These are phyloP conservation scores for Chaetophractus vellerosus DNA, from an alignment of 2,797 vertebrate genomes.

Conservation along the genomic window DNA sequence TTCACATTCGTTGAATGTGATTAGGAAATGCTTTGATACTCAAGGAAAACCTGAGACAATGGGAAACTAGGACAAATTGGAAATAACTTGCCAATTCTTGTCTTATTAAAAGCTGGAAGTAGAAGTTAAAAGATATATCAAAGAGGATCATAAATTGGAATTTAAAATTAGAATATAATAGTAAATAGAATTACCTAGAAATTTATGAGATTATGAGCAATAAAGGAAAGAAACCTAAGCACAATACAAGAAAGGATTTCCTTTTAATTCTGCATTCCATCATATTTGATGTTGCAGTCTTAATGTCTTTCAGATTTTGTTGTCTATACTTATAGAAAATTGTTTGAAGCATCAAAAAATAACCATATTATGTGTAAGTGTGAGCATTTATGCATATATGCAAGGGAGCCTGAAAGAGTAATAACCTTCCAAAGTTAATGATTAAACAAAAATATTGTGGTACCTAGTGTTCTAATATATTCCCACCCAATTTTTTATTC, in stretches of 20 bases:
- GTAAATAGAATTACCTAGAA: slow-evolving; percentile 47
- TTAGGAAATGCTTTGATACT: slow-evolving; percentile 65
- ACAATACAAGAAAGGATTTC: slow-evolving; percentile 30
- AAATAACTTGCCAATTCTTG: slow-evolving; percentile 60
- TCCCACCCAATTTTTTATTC: not conserved
- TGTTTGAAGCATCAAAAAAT: not conserved
- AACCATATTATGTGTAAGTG: not conserved
- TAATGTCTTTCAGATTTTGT: not conserved
- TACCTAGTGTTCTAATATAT: not conserved
- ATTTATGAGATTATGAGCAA: slow-evolving; percentile 46
- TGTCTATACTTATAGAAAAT: not conserved
- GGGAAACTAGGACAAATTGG: slow-evolving; percentile 1
- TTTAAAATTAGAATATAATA: slow-evolving; percentile 40
- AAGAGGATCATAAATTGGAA: slow-evolving; percentile 1
- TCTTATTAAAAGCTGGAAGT: slow-evolving; percentile 41
- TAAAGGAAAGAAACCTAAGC: slow-evolving; percentile 26
- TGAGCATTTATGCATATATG: not conserved
- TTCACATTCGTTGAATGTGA: slow-evolving; percentile 22
- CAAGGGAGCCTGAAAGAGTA: not conserved
- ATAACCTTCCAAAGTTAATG: not conserved
- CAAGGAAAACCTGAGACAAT: slow-evolving; percentile 29
- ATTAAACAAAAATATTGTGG: not conserved
- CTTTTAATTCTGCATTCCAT: not conserved
- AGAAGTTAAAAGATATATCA: slow-evolving; percentile 55
- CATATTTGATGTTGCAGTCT: not conserved